These are phyloP conservation scores for Neodiprion pinetum DNA, from an alignment of 1,140 invertebrate genomes.

Conservation along the genomic window DNA sequence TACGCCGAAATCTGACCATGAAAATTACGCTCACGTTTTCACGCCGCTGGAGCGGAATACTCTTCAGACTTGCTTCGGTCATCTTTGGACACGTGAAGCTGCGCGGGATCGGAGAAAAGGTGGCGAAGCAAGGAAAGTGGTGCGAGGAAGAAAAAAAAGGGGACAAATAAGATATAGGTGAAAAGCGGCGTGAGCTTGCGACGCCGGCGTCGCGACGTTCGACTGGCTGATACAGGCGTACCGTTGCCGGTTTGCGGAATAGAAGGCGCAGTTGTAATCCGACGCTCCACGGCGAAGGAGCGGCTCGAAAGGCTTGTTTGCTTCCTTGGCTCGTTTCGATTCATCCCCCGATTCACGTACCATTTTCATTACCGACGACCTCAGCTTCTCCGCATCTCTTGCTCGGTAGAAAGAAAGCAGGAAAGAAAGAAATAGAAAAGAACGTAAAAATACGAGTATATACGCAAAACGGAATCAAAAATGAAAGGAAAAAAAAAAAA, in stretches of 20 bases:
- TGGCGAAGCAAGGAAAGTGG: neutral
- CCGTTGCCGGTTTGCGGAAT: neutral
- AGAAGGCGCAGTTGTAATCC: slow-evolving; percentile 55
- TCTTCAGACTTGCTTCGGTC: too few relatives aligned
- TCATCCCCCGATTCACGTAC: slow-evolving; percentile 35
- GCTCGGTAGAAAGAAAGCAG: too few relatives aligned
- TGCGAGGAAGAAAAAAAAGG: neutral
- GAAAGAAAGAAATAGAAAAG: too few relatives aligned
- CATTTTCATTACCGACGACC: slow-evolving; percentile 34
- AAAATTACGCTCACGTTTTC: too few relatives aligned
- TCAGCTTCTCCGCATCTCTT: slow-evolving; percentile 26
- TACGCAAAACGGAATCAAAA: too few relatives aligned
- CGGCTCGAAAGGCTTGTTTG: slow-evolving; percentile 35
- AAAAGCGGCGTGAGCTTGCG: slow-evolving; percentile 44
- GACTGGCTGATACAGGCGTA: slow-evolving; percentile 29
- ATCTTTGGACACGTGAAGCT: too few relatives aligned
- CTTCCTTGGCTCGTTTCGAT: slow-evolving; percentile 26
- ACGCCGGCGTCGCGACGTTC: slow-evolving; percentile 59
- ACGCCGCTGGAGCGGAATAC: too few relatives aligned
- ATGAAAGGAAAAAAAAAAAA: too few relatives aligned
- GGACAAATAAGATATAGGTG: neutral
- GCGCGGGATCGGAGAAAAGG: too few relatives aligned
- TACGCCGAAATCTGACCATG: too few relatives aligned
- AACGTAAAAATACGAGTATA: too few relatives aligned
- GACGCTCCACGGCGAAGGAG: slow-evolving; percentile 56